Evolutionary conservation across 2,888 invertebrate species (phyloP).

Genomic region (Craniophora ligustri): DNA sequence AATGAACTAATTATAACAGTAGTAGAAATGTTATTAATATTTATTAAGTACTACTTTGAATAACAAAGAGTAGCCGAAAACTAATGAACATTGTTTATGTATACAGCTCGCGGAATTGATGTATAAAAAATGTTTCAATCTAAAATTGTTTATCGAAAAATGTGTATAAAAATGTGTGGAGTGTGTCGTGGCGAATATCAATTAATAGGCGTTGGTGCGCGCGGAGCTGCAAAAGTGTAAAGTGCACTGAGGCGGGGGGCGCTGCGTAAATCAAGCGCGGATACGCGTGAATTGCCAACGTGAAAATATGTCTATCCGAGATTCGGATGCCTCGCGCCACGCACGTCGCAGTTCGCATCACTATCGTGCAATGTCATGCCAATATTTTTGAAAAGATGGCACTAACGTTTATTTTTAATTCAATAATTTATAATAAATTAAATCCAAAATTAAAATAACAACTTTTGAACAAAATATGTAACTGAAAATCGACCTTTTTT

Average conservation of each 20-base stretch:
- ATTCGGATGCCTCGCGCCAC: constrained; percentile 21
- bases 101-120: constrained; percentile 2
- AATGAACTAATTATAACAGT: constrained; percentile 33
- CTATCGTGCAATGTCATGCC: background rate
- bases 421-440: too few relatives aligned
- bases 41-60: constrained; percentile 21
- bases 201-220: constrained; percentile 83
- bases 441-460: too few relatives aligned
- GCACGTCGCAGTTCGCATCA: background rate
- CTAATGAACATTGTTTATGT: constrained; percentile 8
- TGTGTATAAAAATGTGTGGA: constrained; percentile 63
- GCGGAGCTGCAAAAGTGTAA: constrained; percentile 86
- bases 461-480: too few relatives aligned
- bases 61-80: constrained; percentile 36
- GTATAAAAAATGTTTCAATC: constrained; percentile 30
- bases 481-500: too few relatives aligned
- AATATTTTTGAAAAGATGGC: background rate
- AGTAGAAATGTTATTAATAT: constrained; percentile 30
- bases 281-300: constrained; percentile 77
- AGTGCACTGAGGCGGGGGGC: constrained; percentile 83
- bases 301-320: constrained; percentile 68
- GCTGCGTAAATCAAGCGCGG: constrained; percentile 83
- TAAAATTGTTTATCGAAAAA: constrained; percentile 46
- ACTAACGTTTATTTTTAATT: too few relatives aligned
- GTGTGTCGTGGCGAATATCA: constrained; percentile 81